Conservation (phyloP, 1,140 invertebrate species). For the Pissodes strobi region DNA sequence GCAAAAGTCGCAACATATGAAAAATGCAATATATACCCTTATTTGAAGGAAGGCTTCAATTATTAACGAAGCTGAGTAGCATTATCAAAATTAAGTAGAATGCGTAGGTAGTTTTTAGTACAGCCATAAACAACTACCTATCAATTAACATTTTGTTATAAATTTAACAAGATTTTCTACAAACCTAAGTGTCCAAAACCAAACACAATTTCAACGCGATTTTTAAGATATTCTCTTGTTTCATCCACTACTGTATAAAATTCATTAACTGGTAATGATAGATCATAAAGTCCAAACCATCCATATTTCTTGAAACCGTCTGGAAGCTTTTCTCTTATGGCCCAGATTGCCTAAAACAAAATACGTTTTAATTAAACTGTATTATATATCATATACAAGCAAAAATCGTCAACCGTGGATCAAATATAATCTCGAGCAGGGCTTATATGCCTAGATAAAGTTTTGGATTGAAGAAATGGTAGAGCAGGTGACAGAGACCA, state of each 20-base stretch:
- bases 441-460: no score
- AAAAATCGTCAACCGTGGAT: no score
- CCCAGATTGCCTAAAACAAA: constrained; percentile 74
- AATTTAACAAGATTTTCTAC: constrained; percentile 42
- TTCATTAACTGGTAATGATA: constrained; percentile 79
- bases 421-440: no score
- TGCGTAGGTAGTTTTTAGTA: background rate
- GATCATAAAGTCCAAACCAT: constrained; percentile 93
- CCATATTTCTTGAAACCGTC: constrained; percentile 78
- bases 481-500: no score
- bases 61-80: background rate
- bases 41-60: background rate
- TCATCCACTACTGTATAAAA: constrained; percentile 84
- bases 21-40: no score
- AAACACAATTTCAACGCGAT: constrained; percentile 65
- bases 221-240: constrained; percentile 67
- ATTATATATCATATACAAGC: no score
- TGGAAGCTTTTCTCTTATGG: constrained; percentile 81
- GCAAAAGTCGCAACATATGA: no score
- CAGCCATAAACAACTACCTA: background rate
- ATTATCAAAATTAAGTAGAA: background rate
- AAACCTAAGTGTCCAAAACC: constrained; percentile 92
- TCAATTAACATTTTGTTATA: background rate
- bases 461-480: no score
- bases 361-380: no score